Evolutionary conservation across 2,888 invertebrate genomes (phyloP), one percentile per base, ranked within the genome.

Genomic region (Acleris literana): DNA sequence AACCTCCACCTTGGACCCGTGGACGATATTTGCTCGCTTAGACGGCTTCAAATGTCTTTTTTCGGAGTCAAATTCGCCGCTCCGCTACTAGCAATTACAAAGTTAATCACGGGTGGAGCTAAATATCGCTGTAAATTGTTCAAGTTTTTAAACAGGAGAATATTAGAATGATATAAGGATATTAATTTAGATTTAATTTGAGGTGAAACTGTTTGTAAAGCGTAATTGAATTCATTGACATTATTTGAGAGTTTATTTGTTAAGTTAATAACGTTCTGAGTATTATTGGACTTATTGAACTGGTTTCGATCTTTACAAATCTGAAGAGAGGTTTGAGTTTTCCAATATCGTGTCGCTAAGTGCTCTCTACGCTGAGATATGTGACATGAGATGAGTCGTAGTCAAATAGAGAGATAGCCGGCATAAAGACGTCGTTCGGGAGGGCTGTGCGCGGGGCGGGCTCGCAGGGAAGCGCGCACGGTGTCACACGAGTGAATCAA

Each of bases 401-500:
- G 84, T 84, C 88, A 89, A 89, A 89, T 87, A 87, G 84, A 84
- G 83, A 86, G 87, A 87, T 87, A 82, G 81, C 79, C 80, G 77
- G 81, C 82, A 85, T 88, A 80, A 86, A 89, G 88, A 90, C 79
- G 84, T 88, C 90, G 87, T 90, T 90, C 88, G 78, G 77, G 74
- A 78, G 82, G 83, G 75, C 74, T 73, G 75, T 29, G 53, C 46
- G 55, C 29, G 64, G 44, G 54, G 57, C 60, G 71, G 64, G 65
- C 20, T 20, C 51, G 48, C 58, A 52, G 69, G 73, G 71, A 70
- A 68, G 63, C 81, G 85, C 87, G 86, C 86, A 84, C 78, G 82
- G 80, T 84, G 87, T 84, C 87, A 85, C 82, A 81, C 81, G 83
- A 90, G 86, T 92, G 88, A 91, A 90, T 91, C 89, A 88, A 90